Evolutionary conservation across 2,797 vertebrate genomes (phyloP).

Genomic region (Novumbra hubbsi): DNA sequence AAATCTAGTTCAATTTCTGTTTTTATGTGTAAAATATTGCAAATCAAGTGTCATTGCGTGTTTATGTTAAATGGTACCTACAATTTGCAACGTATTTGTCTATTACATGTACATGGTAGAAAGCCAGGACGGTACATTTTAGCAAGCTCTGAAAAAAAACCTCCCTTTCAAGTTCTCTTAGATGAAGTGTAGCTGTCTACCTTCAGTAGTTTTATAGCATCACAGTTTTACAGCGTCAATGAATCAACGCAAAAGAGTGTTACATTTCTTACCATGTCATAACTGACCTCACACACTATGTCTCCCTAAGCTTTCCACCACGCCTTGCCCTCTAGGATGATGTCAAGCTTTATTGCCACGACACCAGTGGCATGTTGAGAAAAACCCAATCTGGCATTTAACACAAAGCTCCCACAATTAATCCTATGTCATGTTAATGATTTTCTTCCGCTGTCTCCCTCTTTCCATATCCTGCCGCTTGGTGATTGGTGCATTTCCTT

Average conservation of each 20-base stretch:
- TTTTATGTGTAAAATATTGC: no score
- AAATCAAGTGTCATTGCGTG: no score
- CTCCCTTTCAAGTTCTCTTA: background rate
- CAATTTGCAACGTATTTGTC: no score
- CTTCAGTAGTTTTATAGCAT: background rate
- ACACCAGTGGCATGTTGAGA: background rate
- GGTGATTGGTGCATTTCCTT: slow-evolving; percentile 19
- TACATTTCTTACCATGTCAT: no score
- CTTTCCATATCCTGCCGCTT: slow-evolving; percentile 10
- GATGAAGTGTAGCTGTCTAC: background rate
- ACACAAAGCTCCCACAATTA: background rate
- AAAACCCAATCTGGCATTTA: background rate
- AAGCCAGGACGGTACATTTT: background rate
- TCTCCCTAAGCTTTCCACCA: background rate
- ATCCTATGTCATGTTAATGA: slow-evolving; percentile 17
- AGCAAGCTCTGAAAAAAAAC: background rate
- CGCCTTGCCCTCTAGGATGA: background rate
- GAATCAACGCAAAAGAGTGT: background rate
- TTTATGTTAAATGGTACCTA: no score
- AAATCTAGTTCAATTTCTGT: no score
- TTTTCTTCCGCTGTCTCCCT: background rate
- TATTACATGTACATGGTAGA: background rate
- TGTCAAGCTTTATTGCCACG: background rate
- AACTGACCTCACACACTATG: background rate
- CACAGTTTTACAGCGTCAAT: background rate